Conservation (phyloP, 2,888 invertebrate species). For the Aquatica leii region DNA sequence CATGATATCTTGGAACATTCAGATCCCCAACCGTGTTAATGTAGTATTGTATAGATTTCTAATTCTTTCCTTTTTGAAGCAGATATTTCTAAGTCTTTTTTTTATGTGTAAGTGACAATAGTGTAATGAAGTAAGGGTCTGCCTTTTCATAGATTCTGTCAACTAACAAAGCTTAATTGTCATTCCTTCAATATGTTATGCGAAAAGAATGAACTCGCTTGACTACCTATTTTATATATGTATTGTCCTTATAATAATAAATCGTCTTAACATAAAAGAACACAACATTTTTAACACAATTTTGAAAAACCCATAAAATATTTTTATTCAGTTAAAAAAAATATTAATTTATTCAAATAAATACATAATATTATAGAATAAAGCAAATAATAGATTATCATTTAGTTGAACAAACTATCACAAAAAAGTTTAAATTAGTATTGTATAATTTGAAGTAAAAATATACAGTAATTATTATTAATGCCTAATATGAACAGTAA, state of each 20-base stretch:
- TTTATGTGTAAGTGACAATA: conserved; percentile 43
- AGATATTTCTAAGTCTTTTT: conserved; percentile 40
- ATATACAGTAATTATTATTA: too few species aligned
- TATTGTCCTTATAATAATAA: conserved; percentile 34
- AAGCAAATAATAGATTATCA: too few species aligned
- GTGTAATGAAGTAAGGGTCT: conserved; percentile 49
- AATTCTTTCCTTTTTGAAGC: conserved; percentile 35
- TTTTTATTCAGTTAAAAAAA: too few species aligned
- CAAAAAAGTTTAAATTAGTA: too few species aligned
- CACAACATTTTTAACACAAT: too few species aligned
- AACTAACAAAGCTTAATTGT: conserved; percentile 53
- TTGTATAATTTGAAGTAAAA: too few species aligned
- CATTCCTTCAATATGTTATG: conserved; percentile 48
- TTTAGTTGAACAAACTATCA: too few species aligned
- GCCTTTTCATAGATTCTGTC: conserved; percentile 50
- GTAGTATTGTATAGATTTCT: conserved; percentile 34
- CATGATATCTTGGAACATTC: conserved; percentile 37
- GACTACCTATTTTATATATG: conserved; percentile 48
- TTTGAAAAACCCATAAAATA: too few species aligned
- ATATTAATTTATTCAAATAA: too few species aligned
- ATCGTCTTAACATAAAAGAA: too few species aligned
- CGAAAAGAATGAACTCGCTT: conserved; percentile 53
- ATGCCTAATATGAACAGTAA: too few species aligned
- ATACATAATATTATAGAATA: too few species aligned
- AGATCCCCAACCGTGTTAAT: conserved; percentile 34